Base-by-base conservation (phyloP, 2,888 invertebrate genomes). In the Scrobipalpa costella region DNA sequence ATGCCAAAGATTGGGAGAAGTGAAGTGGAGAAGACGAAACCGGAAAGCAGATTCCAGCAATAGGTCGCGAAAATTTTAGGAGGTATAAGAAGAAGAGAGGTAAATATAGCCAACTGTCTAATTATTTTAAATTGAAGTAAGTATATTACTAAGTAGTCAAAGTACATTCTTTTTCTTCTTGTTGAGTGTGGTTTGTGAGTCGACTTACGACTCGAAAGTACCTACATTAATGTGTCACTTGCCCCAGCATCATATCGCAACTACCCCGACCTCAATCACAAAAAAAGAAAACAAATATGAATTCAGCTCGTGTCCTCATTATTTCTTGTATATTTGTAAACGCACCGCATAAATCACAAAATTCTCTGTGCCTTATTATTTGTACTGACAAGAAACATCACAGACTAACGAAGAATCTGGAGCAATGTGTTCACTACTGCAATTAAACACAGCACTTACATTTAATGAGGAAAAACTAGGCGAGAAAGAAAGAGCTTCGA, bases 311-410 rank as follows among this genome's bases (percentile, higher is more conserved):
- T 21, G 50, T 1, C 50, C 50, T 21, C 1, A 13, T 27, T 27
- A 21, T 52, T 21, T 27, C 21, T 21, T 21, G 13, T 13, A 52
- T 21, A 52, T 21, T 52, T 6, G 13, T 52, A 52, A 21, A 21
- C 21, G 19, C 17, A 50, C 21, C 11, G 11, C 47, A 17, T 50
- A 13, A 27, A 52, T 21, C 19, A 52, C 13, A 27, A 27, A 27
- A 27, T 52, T 21, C 21, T 19, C 13, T 13, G n/a, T 44, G n/a
- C 15, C 1, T 1, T 52, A 52, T 52, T 21, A 52, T 52, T 52
- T 52, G 50, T 13, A 52, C 11, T 52, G 21, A 52, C 50, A 52
- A 21, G 50, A 13, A 50, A 52, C 50, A 52, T 52, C 50, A 52
- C 11, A 19, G 19, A 11, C 17, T 38, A 6, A 7, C 17, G 7